These are phyloP conservation scores for Drosophila arizonae DNA, from an alignment of 1,140 invertebrate species.

Conservation along the genomic window DNA sequence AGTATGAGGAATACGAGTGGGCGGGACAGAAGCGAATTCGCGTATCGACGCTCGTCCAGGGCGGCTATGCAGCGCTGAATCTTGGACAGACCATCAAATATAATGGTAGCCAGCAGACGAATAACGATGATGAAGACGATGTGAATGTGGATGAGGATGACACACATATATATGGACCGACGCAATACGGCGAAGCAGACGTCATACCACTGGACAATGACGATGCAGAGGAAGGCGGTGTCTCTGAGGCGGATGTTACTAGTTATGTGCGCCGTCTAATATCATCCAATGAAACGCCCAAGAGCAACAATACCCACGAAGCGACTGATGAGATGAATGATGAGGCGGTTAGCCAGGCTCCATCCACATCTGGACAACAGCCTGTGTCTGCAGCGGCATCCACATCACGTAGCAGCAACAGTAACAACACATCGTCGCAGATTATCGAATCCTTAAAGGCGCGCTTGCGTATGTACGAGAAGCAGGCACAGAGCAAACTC, in stretches of 20 bases:
- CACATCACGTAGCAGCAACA: constrained; percentile 2
- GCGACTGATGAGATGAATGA: constrained; percentile 42
- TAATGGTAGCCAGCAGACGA: constrained; percentile 71
- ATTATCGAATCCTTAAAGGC: constrained; percentile 89
- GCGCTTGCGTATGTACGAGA: constrained; percentile 88
- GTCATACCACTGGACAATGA: constrained; percentile 86
- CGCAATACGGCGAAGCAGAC: constrained; percentile 92
- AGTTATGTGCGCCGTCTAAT: constrained; percentile 82
- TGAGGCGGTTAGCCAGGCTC: constrained; percentile 21
- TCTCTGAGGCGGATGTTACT: constrained; percentile 83
- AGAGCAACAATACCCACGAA: constrained; percentile 30
- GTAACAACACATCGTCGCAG: constrained; percentile 62
- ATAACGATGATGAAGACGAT: constrained; percentile 89
- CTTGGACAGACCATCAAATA: constrained; percentile 84
- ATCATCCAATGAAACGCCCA: constrained; percentile 58
- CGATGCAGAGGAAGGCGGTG: constrained; percentile 66
- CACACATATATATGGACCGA: constrained; percentile 89
- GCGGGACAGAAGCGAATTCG: constrained; percentile 89
- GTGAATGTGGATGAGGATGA: constrained; percentile 91
- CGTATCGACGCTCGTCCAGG: constrained; percentile 87
- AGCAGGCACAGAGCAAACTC: constrained; percentile 80
- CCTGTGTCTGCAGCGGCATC: not conserved
- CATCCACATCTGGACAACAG: constrained; percentile 50
- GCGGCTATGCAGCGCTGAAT: constrained; percentile 86
- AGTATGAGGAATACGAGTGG: constrained; percentile 93